Base-by-base conservation (phyloP, 2,797 vertebrate genomes). In the Sebastes alutus region DNA sequence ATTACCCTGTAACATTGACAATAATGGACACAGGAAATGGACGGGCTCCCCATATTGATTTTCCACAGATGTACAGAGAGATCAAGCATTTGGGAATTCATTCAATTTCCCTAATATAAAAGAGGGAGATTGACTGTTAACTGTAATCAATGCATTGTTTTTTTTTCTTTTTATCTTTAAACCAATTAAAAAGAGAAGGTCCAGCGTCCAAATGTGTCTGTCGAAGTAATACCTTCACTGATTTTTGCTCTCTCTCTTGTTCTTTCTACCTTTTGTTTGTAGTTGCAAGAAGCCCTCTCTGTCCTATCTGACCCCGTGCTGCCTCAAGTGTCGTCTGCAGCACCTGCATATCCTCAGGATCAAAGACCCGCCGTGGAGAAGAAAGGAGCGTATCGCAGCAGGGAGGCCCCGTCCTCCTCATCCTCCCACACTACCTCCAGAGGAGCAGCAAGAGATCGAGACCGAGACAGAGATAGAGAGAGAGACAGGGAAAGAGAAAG, bases 401-500 rank as follows among this genome's bases (percentile, higher is more conserved):
- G 82, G 89, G 97, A 97, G 12, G 90, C 81, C 13, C 93, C 94
- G 0, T 85, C 89, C 7, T 85, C 89, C 60, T 82, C 87, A 3
- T 87, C 80, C 27, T 89, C 88, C 23, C 58, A 92, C 49, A 22
- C 84, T 7, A 62, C 83, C 42, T 90, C 90, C 63, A 93, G 91
- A 83, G 90, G 82, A 38, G 14, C 82, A 12, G 90, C 88, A 3
- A 74, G 85, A 29, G 81, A 80, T 12, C 18, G 84, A 63, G 76
- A 82, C 4, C 1, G 77, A 6, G 72, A 66, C 5, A 9, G 84
- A 2, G 80, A 89, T 0, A 1, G 78, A 20, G 87, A 87, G 0
- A 95, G 86, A 4, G 86, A 97, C 7, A 94, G 88, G 52, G 96
- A 98, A 2, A 94, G 81, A 10, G 79, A 82, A 0, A 68, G 79